These are phyloP conservation scores for Macaria liturata DNA, from an alignment of 2,888 invertebrate genomes.

Conservation along the genomic window DNA sequence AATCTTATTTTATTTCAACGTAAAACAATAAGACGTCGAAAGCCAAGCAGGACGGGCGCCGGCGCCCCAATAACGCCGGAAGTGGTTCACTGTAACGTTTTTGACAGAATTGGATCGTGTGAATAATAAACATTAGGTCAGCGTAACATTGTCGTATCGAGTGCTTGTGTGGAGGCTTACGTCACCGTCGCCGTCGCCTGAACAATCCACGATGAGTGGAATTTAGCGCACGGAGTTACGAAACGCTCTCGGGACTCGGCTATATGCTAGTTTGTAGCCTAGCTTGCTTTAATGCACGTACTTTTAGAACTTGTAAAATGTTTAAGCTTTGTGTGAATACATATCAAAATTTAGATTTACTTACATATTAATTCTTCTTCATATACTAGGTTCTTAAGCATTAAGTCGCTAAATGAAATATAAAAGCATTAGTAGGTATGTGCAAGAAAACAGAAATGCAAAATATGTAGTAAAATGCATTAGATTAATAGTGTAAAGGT, in stretches of 20 bases:
- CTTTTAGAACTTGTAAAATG: no score
- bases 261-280: slow-evolving; percentile 33
- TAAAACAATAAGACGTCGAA: slow-evolving; percentile 46
- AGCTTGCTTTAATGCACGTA: neutral
- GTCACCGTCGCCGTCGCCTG: slow-evolving; percentile 40
- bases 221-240: slow-evolving; percentile 69
- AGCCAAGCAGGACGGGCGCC: slow-evolving; percentile 32
- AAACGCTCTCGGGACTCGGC: slow-evolving; percentile 59
- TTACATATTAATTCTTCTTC: no score
- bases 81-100: slow-evolving; percentile 52
- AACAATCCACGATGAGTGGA: slow-evolving; percentile 58
- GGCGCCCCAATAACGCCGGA: slow-evolving; percentile 53
- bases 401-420: no score
- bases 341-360: no score
- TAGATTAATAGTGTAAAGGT: no score
- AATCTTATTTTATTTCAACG: slow-evolving; percentile 27
- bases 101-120: slow-evolving; percentile 69
- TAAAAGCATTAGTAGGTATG: no score
- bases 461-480: no score
- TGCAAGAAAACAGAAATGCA: no score
- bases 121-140: slow-evolving; percentile 65
- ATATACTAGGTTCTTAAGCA: no score
- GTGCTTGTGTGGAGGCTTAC: slow-evolving; percentile 49
- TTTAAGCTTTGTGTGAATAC: no score
- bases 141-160: slow-evolving; percentile 52